These are phyloP conservation scores for Seriola quinqueradiata DNA, from an alignment of 2,113 vertebrate genomes.

Conservation along the genomic window DNA sequence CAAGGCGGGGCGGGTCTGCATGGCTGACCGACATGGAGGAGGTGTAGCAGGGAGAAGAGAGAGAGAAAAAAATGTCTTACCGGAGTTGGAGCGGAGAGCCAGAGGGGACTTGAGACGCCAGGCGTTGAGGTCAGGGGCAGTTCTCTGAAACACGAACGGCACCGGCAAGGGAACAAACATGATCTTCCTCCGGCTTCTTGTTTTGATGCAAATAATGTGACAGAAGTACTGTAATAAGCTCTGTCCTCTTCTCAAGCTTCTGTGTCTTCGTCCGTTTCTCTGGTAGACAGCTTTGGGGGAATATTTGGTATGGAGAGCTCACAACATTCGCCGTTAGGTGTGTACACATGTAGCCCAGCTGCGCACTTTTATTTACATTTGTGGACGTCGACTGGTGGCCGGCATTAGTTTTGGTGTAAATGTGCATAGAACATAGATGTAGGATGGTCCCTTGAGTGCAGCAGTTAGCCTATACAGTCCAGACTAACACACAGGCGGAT, in stretches of 20 bases:
- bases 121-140: constrained; percentile 88
- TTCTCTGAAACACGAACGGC: constrained; percentile 91
- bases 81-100: constrained; percentile 88
- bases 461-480: constrained; percentile 58
- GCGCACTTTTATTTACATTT: constrained; percentile 77
- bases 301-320: constrained; percentile 77
- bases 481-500: constrained; percentile 83
- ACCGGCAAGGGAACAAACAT: constrained; percentile 86
- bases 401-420: constrained; percentile 72
- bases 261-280: constrained; percentile 65
- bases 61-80: constrained; percentile 78
- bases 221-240: constrained; percentile 61
- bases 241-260: constrained; percentile 73
- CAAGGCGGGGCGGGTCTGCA: constrained; percentile 74
- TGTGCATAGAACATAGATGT: constrained; percentile 79
- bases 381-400: constrained; percentile 66
- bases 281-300: constrained; percentile 66
- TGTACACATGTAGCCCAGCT: constrained; percentile 72
- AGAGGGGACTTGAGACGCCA: constrained; percentile 90
- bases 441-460: constrained; percentile 69
- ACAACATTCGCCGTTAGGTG: constrained; percentile 70
- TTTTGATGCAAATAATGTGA: constrained; percentile 75
- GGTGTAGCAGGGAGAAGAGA: constrained; percentile 49
- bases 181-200: constrained; percentile 81
- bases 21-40: constrained; percentile 68